Base-by-base conservation (phyloP, 2,888 invertebrate species). In the Craniophora ligustri region DNA sequence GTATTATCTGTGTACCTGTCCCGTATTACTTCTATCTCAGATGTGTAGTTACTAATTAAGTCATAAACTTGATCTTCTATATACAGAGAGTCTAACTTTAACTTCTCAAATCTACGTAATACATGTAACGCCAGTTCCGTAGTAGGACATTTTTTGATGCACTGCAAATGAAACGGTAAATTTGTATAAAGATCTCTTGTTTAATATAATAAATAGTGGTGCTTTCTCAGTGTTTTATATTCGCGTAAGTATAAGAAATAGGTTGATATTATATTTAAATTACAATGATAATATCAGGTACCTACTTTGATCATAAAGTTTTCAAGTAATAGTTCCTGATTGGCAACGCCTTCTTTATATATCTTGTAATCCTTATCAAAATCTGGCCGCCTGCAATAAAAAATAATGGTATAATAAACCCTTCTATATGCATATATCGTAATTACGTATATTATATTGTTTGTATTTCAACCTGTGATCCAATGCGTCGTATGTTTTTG, bases 331-430 rank as follows among this genome's bases (percentile, higher is more conserved):
- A 95, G 90, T 86, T 98, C 97, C 13, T 96, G 95, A 53, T 95
- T 95, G 2, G 94, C 94, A 0, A 97, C 94, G 44, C 93, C 94
- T 60, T 95, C 95, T 67, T 95, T 95, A 76, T 97, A 98, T 7
- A 93, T 93, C 50, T 95, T 95, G 81, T 95, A 98, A 82, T 98
- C 98, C 38, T 91, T 93, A 73, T 98, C 96, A 79, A 98, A 98
- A 75, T 95, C 95, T 5, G 94, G 89, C 8, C 89, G 87, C 58
- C 93, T 92, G 68, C 7, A 81, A 47, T 50, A 44, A 0, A 32
- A 15, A 46, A 32, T 34, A 15, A 16, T 10, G 5, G 6, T 49
- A 13, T 23, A 31, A 10, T 34, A 40, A 21, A 11, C 23, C 5
- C 8, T 39, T 26, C 15, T n/a, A 5, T 4, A 1, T 16, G n/a